These are phyloP conservation scores for Drosophila imparisetae DNA, from an alignment of 2,888 invertebrate species.

Conservation along the genomic window DNA sequence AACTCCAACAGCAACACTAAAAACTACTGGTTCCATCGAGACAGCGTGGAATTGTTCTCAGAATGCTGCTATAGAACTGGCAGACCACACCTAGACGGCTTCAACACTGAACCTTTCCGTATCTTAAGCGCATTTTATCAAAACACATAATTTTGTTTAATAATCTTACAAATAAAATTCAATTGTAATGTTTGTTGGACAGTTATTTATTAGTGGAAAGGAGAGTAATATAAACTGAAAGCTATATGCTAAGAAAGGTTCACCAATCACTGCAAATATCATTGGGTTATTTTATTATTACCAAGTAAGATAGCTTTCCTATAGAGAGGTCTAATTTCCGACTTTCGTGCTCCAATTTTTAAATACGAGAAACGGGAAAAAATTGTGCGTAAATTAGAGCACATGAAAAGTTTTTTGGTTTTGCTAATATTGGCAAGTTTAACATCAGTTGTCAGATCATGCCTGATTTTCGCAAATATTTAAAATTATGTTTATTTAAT, in stretches of 20 bases:
- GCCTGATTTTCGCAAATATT: background rate
- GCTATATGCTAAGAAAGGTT: background rate
- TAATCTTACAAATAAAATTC: slow-evolving; percentile 21
- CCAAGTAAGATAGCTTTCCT: background rate
- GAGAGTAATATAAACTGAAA: background rate
- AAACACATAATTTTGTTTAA: slow-evolving; percentile 82
- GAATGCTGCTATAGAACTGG: slow-evolving; percentile 88
- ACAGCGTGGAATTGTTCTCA: slow-evolving; percentile 88
- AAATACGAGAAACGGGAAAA: background rate
- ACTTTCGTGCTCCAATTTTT: background rate
- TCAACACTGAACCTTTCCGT: slow-evolving; percentile 91
- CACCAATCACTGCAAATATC: background rate
- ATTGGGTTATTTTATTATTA: background rate
- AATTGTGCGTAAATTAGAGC: background rate
- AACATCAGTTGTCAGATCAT: too few species aligned
- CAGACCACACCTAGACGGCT: slow-evolving; percentile 88
- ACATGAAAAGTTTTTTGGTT: background rate
- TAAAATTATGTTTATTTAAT: background rate
- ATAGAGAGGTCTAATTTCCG: background rate
- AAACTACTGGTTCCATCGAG: slow-evolving; percentile 92
- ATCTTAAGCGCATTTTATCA: slow-evolving; percentile 92
- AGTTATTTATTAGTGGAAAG: background rate
- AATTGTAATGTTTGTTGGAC: background rate
- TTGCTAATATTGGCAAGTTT: background rate
- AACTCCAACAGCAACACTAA: slow-evolving; percentile 83